Base-by-base conservation (phyloP, 2,113 vertebrate species). In the Struthidea cinerea region DNA sequence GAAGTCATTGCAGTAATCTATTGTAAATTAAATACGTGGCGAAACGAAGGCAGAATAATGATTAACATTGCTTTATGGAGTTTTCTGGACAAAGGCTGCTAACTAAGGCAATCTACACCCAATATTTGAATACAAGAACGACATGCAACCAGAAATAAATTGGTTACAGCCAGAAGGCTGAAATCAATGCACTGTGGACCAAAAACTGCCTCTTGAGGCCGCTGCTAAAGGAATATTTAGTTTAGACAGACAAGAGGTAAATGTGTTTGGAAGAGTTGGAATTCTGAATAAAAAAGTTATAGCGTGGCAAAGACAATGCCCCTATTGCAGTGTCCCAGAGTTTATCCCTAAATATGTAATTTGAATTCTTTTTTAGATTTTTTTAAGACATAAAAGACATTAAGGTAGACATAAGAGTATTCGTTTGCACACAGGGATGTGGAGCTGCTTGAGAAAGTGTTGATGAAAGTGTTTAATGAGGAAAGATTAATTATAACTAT, bases 1-100 rank as follows among this genome's bases (percentile, higher is more conserved):
- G 74, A 96, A 97, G 86, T 75, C 50, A 69, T 88, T 96, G 89
- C 52, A 37, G 63, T 96, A 95, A 95, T 93, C 68, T 93, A 86
- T 26, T 42, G 64, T 23, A 95, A 97, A 95, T 95, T 95, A 97
- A 97, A 95, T 79, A 83, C 16, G 35, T 79, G 73, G 59, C 14
- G 21, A 97, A 98, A 97, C 4, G 3, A 93, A 91, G 90, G 35
- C 35, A 67, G 81, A 97, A 90, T 91, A 89, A 95, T 82, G 83
- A 95, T 95, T 69, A 95, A 83, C 41, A 24, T 56, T 81, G 57
- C 77, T 94, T 83, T 84, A 63, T 37, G 60, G 57, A 90, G 53
- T 24, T 73, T 92, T 87, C 94, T 71, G 83, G 47, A 90, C 53
- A 83, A 92, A 96, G 44, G 49, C n/a, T 3, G 33, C 73, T 71